A percentile compares a stretch with the other conserved stretches of the same genome.
Evolutionary conservation across 2,113 vertebrate species (phyloP).

Genomic region (Xiphophorus couchianus): DNA sequence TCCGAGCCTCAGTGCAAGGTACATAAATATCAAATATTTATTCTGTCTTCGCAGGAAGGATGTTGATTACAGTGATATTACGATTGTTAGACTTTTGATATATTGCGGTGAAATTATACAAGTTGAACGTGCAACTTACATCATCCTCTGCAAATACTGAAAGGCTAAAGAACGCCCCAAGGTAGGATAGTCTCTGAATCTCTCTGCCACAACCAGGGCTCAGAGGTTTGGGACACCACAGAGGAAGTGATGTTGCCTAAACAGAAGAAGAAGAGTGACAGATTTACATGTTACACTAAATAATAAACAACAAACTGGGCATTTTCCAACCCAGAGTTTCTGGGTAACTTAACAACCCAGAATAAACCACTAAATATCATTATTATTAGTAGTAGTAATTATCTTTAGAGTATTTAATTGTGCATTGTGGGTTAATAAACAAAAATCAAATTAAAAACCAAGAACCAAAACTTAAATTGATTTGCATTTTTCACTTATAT

Average conservation of each 20-base stretch:
- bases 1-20: too few relatives aligned
- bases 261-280: slow-evolving; percentile 22
- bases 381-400: too few relatives aligned
- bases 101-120: background rate
- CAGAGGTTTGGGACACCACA: slow-evolving; percentile 93
- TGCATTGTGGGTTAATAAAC: too few relatives aligned
- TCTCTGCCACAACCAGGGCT: slow-evolving; percentile 93
- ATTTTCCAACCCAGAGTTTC: background rate
- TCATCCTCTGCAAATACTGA: slow-evolving; percentile 98
- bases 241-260: slow-evolving; percentile 88
- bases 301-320: background rate
- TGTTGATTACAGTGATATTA: too few relatives aligned
- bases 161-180: slow-evolving; percentile 95
- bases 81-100: background rate
- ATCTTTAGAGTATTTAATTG: too few relatives aligned
- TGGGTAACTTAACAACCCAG: background rate
- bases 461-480: too few relatives aligned
- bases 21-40: too few relatives aligned
- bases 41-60: too few relatives aligned
- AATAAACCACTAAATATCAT: background rate
- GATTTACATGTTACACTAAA: background rate
- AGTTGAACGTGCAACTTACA: slow-evolving; percentile 81
- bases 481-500: too few relatives aligned
- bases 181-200: slow-evolving; percentile 92
- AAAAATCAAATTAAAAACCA: too few relatives aligned